These are phyloP conservation scores for Leptodactylus fuscus DNA, from an alignment of 2,113 vertebrate species.

Conservation along the genomic window DNA sequence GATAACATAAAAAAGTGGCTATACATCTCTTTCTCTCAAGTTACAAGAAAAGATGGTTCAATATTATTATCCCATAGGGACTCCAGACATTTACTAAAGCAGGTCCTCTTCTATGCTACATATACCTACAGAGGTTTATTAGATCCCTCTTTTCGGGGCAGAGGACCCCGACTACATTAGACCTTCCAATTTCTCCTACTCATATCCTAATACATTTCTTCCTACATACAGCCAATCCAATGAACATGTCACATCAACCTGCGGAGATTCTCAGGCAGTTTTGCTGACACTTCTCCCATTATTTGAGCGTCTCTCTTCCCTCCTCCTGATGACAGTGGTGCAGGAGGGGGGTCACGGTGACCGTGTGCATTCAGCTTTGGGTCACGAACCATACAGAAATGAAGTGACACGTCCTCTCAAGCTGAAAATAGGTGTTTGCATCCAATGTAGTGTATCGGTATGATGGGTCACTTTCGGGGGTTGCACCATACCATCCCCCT, in stretches of 20 bases:
- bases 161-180: neutral
- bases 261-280: neutral
- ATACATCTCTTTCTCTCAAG: too few species aligned
- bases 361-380: constrained; percentile 7
- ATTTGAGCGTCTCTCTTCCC: neutral
- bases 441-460: constrained; percentile 32
- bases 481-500: neutral
- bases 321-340: neutral
- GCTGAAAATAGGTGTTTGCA: constrained; percentile 54
- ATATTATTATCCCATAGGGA: too few species aligned
- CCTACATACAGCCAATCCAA: neutral
- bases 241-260: neutral
- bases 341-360: neutral
- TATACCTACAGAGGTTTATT: too few species aligned
- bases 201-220: neutral
- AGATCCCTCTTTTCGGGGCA: too few species aligned
- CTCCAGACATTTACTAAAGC: too few species aligned
- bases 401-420: constrained; percentile 40
- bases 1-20: too few species aligned
- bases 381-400: neutral
- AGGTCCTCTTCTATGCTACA: too few species aligned
- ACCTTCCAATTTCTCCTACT: neutral
- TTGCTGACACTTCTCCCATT: neutral
- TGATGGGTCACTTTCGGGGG: constrained; percentile 26
- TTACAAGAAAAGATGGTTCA: too few species aligned